Evolutionary conservation across 1,140 invertebrate species (phyloP).

Genomic region (Aphis craccivora): DNA sequence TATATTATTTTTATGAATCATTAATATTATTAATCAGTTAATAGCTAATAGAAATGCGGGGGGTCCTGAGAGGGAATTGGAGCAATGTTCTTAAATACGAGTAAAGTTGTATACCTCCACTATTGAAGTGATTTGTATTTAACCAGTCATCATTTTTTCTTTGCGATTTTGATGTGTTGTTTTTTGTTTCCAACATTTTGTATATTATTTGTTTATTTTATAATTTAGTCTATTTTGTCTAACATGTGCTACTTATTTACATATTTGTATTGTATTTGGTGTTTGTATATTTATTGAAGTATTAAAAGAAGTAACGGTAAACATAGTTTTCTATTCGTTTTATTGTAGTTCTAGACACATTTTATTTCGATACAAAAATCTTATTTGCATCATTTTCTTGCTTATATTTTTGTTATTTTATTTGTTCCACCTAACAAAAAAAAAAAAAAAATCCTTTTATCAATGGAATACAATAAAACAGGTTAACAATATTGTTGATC

Average conservation of each 20-base stretch:
- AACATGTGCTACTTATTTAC: background rate
- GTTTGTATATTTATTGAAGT: background rate
- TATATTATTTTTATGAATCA: background rate
- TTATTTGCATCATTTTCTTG: conserved; percentile 18
- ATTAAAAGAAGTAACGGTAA: background rate
- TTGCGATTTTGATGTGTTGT: background rate
- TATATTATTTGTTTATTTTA: background rate
- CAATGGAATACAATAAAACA: background rate
- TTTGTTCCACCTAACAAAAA: background rate
- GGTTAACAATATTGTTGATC: background rate
- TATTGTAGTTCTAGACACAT: background rate
- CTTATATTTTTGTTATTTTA: background rate
- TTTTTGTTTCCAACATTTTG: background rate
- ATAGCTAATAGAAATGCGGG: background rate
- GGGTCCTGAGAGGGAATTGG: too few relatives aligned
- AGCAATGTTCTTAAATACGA: too few relatives aligned
- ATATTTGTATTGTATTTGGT: background rate
- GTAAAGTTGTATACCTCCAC: too few relatives aligned
- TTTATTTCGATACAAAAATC: background rate
- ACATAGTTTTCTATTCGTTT: conserved; percentile 22
- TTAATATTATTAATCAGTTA: background rate
- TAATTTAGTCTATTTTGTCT: background rate
- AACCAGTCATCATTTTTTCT: background rate
- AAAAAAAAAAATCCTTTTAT: background rate
- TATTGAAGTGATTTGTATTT: background rate